Conservation (phyloP, 2,797 vertebrate species). For the Zalophus californianus region DNA sequence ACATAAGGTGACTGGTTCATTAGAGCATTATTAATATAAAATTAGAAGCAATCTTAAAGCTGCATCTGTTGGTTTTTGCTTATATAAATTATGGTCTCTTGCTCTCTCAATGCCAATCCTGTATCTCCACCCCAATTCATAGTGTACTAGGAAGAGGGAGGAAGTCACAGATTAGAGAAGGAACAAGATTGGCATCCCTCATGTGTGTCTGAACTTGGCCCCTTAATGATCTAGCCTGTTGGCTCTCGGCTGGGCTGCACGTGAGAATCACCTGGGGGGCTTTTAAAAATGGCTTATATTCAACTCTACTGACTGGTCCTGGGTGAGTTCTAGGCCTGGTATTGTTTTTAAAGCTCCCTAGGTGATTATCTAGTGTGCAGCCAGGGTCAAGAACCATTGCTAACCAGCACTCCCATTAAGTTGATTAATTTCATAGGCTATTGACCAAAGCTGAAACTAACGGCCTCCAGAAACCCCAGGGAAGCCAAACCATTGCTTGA, state of each 20-base stretch:
- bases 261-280: neutral
- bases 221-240: neutral
- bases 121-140: neutral
- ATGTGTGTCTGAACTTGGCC: neutral
- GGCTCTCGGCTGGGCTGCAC: neutral
- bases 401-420: slow-evolving; percentile 67
- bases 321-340: neutral
- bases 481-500: slow-evolving; percentile 15
- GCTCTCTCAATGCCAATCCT: neutral
- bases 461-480: slow-evolving; percentile 44
- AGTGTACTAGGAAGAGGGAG: neutral
- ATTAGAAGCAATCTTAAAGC: slow-evolving; percentile 10
- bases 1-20: neutral
- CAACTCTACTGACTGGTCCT: neutral
- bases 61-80: neutral
- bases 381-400: slow-evolving; percentile 61
- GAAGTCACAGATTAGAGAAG: neutral
- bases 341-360: slow-evolving; percentile 69
- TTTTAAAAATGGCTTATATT: neutral
- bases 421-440: slow-evolving; percentile 75
- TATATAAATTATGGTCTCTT: neutral
- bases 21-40: neutral
- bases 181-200: neutral
- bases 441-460: slow-evolving; percentile 70
- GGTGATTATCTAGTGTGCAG: slow-evolving; percentile 28